Evolutionary conservation across 2,113 vertebrate species (phyloP).

Genomic region (Hemiscyllium ocellatum): DNA sequence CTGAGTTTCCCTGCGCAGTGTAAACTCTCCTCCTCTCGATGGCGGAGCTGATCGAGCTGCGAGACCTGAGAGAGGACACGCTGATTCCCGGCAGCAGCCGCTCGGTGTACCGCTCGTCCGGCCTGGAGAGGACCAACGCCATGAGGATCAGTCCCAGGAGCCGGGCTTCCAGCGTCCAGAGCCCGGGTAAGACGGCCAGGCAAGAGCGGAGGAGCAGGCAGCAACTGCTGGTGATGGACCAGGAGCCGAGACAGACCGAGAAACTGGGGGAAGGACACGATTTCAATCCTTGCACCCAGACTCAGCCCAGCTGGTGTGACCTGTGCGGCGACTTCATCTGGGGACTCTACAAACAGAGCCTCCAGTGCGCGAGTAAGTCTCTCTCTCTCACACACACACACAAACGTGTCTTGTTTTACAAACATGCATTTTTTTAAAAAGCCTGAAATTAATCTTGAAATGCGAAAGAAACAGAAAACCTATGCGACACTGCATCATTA

Average conservation of each 20-base stretch:
- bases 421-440: neutral
- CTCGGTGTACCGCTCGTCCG: constrained; percentile 51
- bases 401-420: neutral
- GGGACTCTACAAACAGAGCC: constrained; percentile 81
- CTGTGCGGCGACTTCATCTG: constrained; percentile 94
- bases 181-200: constrained; percentile 61
- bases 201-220: constrained; percentile 57
- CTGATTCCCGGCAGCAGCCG: constrained; percentile 39
- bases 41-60: constrained; percentile 64
- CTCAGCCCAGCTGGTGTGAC: constrained; percentile 85
- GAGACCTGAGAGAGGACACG: constrained; percentile 42
- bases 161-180: neutral
- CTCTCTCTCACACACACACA: neutral
- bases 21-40: neutral
- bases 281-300: constrained; percentile 71
- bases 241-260: constrained; percentile 52
- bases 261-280: constrained; percentile 64
- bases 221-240: constrained; percentile 52
- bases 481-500: neutral
- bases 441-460: neutral
- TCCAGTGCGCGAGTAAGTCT: constrained; percentile 82
- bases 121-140: constrained; percentile 76
- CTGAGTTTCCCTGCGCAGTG: neutral
- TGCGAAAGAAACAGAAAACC: neutral
- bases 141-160: constrained; percentile 62